phyloP scores from a whole-genome alignment of 2,797 vertebrate genomes.

The Clarias fuscus region DNA sequence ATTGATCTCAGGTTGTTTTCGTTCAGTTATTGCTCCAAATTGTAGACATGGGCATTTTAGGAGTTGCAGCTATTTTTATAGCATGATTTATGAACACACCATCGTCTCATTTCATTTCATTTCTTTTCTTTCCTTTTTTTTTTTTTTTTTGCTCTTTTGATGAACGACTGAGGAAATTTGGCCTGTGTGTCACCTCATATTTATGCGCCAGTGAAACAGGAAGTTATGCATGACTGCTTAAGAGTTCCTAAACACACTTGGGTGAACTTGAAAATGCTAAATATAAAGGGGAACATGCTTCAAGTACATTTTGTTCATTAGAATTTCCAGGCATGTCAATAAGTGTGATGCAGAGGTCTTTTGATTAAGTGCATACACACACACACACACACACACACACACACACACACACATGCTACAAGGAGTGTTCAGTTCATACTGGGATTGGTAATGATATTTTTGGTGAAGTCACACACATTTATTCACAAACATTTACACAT shows the following conservation, averaged over 20 bases:
- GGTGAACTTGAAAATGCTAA: neutral
- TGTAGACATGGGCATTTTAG: neutral
- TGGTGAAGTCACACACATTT: too few species aligned
- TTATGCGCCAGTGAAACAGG: neutral
- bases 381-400: too few species aligned
- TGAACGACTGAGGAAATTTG: neutral
- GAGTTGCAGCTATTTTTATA: neutral
- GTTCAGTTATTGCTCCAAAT: neutral
- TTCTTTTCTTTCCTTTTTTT: neutral
- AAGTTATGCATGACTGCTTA: conserved; percentile 8
- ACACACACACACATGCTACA: too few species aligned
- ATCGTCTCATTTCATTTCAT: neutral
- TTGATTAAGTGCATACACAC: neutral
- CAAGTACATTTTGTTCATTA: conserved; percentile 1
- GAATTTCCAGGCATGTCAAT: neutral
- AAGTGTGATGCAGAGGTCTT: neutral
- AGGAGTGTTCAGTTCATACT: too few species aligned
- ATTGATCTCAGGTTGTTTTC: neutral
- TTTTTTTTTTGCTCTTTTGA: neutral
- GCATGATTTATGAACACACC: neutral
- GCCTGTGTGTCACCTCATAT: neutral
- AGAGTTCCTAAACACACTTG: neutral
- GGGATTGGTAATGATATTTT: too few species aligned
- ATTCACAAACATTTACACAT: too few species aligned
- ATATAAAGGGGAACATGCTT: neutral